Percentiles rank a stretch among this genome's conserved stretches.
phyloP scores from a whole-genome alignment of 2,113 vertebrate genomes.

The Ictalurus furcatus region DNA sequence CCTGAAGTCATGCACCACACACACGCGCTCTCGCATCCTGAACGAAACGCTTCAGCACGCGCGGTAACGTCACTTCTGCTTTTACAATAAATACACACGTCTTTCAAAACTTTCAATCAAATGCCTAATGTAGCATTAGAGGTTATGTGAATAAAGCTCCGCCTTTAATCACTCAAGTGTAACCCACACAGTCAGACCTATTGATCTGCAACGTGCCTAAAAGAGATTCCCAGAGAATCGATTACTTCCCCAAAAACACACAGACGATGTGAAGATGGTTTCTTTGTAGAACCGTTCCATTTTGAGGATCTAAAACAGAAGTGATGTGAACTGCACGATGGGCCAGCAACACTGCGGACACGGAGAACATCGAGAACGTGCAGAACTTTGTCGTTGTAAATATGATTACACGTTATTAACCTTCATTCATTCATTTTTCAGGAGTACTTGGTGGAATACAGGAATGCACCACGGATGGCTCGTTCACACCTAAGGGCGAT shows the following conservation, averaged over 20 bases:
- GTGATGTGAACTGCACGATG: background rate
- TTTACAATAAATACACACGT: background rate
- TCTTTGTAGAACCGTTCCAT: background rate
- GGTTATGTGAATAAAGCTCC: constrained; percentile 12
- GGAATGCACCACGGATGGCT: background rate
- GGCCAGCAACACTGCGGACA: background rate
- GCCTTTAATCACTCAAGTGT: constrained; percentile 36
- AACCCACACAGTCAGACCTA: constrained; percentile 34
- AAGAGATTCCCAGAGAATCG: constrained; percentile 8
- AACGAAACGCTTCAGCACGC: background rate
- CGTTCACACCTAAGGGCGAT: background rate
- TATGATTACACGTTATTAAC: background rate
- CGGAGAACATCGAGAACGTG: background rate
- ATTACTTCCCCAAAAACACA: constrained; percentile 5
- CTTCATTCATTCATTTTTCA: background rate
- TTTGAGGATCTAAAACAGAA: background rate
- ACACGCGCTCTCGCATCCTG: background rate
- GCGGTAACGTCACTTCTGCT: background rate
- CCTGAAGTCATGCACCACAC: background rate
- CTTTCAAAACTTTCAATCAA: background rate
- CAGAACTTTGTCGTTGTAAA: background rate
- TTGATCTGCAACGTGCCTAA: constrained; percentile 24
- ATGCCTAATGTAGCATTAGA: background rate
- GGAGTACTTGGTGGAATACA: background rate
- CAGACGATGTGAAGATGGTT: background rate